Evolutionary conservation across 2,888 invertebrate genomes (phyloP).

Genomic region (Leistus spinibarbis): DNA sequence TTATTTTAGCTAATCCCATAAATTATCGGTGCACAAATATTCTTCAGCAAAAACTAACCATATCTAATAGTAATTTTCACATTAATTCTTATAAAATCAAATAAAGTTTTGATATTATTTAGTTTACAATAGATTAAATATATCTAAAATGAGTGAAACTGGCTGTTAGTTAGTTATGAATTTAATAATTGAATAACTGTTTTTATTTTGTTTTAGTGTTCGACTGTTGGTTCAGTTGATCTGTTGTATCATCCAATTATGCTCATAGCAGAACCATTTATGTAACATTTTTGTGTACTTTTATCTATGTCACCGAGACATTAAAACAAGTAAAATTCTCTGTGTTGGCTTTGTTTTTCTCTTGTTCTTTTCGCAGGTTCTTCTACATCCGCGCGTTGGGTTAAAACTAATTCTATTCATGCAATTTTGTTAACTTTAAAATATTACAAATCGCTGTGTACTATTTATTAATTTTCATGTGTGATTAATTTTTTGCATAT

Average conservation of each 20-base stretch:
- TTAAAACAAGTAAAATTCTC: conserved; percentile 32
- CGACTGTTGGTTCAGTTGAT: not conserved
- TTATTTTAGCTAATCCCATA: not conserved
- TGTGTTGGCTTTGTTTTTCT: conserved; percentile 19
- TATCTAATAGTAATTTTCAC: not conserved
- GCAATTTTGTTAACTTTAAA: not conserved
- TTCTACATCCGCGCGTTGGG: not conserved
- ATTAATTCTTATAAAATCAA: conserved; percentile 1
- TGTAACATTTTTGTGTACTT: conserved; percentile 29
- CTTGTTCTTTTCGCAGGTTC: conserved; percentile 20
- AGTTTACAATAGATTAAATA: not conserved
- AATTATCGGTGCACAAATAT: not conserved
- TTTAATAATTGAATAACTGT: not conserved
- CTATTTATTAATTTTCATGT: not conserved
- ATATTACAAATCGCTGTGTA: not conserved
- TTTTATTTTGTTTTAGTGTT: not conserved
- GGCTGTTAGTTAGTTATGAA: not conserved
- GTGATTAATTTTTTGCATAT: not conserved
- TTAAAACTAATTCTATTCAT: not conserved
- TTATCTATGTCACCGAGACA: conserved; percentile 33
- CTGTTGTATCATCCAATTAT: not conserved
- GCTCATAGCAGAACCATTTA: conserved; percentile 12
- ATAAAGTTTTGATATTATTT: no score
- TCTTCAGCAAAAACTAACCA: no score
- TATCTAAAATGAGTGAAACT: not conserved